Percentiles rank a stretch among this genome's conserved stretches.
Conservation (phyloP, 2,113 vertebrate species). For the Holacanthus passer region DNA sequence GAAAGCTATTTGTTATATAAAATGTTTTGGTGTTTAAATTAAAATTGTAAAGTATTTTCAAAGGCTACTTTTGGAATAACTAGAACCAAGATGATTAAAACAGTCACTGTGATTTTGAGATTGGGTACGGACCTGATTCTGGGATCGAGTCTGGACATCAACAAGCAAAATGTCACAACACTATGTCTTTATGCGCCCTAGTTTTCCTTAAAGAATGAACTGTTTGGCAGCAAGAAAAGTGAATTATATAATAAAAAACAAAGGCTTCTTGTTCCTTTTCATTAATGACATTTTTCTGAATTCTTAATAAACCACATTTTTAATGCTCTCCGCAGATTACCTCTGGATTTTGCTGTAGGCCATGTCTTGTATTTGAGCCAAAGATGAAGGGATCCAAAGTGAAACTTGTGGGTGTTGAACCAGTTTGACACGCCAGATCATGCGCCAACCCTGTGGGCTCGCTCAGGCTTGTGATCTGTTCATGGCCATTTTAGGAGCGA, state of each 20-base stretch:
- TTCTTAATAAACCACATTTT: background rate
- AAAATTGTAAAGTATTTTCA: background rate
- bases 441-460: slow-evolving; percentile 1
- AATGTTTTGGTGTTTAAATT: background rate
- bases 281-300: background rate
- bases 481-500: slow-evolving; percentile 32
- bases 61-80: background rate
- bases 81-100: background rate
- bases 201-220: background rate
- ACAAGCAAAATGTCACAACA: background rate
- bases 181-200: background rate
- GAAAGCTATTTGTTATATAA: background rate
- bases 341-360: slow-evolving; percentile 3
- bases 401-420: slow-evolving; percentile 37
- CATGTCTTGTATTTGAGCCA: background rate
- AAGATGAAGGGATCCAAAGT: background rate
- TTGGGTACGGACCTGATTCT: background rate
- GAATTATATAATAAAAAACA: background rate
- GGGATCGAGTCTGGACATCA: background rate
- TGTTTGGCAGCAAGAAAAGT: background rate
- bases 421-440: slow-evolving; percentile 31
- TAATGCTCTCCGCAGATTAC: background rate
- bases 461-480: slow-evolving; percentile 47
- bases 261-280: background rate
- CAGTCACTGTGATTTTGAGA: background rate